phyloP scores from a whole-genome alignment of 2,113 vertebrate genomes.

The Catharus bicknelli region DNA sequence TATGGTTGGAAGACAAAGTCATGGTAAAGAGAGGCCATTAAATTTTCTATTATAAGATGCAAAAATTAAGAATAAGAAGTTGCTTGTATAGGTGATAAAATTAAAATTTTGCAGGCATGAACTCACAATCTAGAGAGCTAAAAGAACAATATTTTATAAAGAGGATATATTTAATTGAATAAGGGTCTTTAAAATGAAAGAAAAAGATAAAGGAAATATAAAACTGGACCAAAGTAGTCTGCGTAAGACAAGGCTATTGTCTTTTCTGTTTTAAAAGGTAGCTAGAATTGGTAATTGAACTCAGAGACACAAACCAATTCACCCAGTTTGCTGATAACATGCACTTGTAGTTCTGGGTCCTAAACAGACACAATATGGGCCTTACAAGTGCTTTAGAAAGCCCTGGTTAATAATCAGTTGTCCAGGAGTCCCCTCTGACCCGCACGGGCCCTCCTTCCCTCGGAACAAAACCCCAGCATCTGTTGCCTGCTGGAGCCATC shows the following conservation, averaged over 20 bases:
- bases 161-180: background rate
- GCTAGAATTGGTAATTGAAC: background rate
- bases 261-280: background rate
- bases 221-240: background rate
- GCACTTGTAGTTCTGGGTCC: conserved; percentile 34
- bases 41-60: background rate
- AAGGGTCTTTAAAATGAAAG: background rate
- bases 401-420: conserved; percentile 29
- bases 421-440: conserved; percentile 51
- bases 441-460: background rate
- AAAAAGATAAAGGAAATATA: background rate
- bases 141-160: background rate
- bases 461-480: conserved; percentile 36
- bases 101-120: background rate
- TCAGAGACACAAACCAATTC: conserved; percentile 6
- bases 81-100: background rate
- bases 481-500: background rate
- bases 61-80: background rate
- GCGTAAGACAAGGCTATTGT: background rate
- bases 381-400: conserved; percentile 44
- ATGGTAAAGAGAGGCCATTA: background rate
- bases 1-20: background rate
- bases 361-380: conserved; percentile 49
- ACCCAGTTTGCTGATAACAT: background rate
- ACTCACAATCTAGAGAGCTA: background rate